Evolutionary conservation across 2,113 vertebrate species (phyloP).

Genomic region (Ctenomys sociabilis): DNA sequence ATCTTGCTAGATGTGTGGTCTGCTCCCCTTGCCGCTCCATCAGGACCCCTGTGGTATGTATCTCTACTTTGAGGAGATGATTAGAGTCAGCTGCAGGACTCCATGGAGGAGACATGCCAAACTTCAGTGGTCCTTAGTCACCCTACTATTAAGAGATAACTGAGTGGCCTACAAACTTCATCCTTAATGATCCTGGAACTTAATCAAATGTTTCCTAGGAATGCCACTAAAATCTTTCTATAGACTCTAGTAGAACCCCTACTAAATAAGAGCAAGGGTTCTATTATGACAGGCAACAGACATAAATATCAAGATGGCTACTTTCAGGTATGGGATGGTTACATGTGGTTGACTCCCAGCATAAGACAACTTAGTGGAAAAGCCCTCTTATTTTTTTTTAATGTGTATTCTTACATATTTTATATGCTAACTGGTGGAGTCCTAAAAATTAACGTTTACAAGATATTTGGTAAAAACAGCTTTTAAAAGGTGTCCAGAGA

Average conservation of each 20-base stretch:
- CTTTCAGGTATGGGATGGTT: neutral
- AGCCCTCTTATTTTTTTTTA: neutral
- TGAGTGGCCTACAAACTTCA: neutral
- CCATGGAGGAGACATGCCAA: neutral
- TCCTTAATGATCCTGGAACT: neutral
- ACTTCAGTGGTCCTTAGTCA: neutral
- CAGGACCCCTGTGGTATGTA: neutral
- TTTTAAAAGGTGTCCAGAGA: too few relatives aligned
- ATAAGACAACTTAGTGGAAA: neutral
- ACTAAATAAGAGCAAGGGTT: neutral
- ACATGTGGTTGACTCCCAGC: neutral
- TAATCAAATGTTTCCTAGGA: neutral
- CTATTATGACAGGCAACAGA: neutral
- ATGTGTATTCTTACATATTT: too few relatives aligned
- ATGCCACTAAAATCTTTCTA: neutral
- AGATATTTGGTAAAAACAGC: too few relatives aligned
- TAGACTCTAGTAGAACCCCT: neutral
- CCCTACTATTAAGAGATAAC: neutral
- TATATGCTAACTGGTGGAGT: too few relatives aligned
- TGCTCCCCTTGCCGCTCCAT: neutral
- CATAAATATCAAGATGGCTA: neutral
- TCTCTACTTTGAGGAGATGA: neutral
- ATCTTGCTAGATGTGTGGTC: neutral
- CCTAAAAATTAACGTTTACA: too few relatives aligned
- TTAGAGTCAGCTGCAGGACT: neutral